Conservation (phyloP, 2,888 invertebrate species). For the Lacanobia oleracea region DNA sequence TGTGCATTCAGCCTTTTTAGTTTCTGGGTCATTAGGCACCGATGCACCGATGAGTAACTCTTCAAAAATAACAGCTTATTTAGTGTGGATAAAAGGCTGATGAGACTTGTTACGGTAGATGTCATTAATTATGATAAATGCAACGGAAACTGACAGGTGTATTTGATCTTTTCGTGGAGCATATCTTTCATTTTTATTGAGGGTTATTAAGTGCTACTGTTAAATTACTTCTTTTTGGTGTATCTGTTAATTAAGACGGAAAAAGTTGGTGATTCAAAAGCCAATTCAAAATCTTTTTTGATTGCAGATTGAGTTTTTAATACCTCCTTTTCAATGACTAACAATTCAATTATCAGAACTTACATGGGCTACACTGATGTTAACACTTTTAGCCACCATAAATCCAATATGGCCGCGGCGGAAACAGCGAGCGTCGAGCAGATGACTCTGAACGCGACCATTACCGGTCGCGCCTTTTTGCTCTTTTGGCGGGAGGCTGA, state of each 20-base stretch:
- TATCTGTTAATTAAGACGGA: constrained; percentile 21
- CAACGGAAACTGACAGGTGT: constrained; percentile 30
- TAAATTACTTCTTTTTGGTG: constrained; percentile 23
- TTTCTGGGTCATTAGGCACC: constrained; percentile 54
- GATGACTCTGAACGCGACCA: constrained; percentile 72
- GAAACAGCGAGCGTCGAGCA: constrained; percentile 72
- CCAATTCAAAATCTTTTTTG: neutral
- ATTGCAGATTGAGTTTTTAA: constrained; percentile 21
- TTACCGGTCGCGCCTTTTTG: constrained; percentile 80
- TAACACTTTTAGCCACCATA: constrained; percentile 64
- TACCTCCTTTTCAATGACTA: constrained; percentile 8
- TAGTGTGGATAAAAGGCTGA: constrained; percentile 31
- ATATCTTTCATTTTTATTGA: constrained; percentile 8
- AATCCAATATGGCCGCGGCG: constrained; percentile 79
- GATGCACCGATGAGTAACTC: constrained; percentile 15
- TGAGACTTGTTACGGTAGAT: constrained; percentile 21
- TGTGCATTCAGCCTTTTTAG: constrained; percentile 58
- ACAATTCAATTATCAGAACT: constrained; percentile 50
- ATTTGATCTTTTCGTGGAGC: constrained; percentile 43
- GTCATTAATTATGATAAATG: constrained; percentile 43
- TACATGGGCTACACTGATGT: constrained; percentile 56
- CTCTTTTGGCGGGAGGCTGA: constrained; percentile 73
- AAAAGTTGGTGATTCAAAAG: constrained; percentile 11
- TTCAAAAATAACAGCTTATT: constrained; percentile 35
- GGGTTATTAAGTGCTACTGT: constrained; percentile 37